Evolutionary conservation across 2,113 vertebrate species (phyloP), one percentile per base, ranked within the genome.

Genomic region (Nerophis lumbriciformis): DNA sequence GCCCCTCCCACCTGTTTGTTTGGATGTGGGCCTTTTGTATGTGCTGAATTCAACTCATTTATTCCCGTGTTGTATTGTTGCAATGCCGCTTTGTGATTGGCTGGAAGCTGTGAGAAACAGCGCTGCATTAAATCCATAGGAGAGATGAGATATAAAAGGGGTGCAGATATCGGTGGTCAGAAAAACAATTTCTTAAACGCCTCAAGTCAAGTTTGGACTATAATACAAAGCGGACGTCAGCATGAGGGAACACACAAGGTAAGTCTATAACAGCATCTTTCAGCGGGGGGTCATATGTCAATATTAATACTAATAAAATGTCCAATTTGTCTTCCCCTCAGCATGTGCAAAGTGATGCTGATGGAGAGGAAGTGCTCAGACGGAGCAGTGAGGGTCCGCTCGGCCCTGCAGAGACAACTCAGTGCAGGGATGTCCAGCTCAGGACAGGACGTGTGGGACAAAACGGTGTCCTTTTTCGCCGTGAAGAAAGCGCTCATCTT

Each of bases 241-340:
- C 74, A 90, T 91, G 90, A 87, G 77, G 73, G 84, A 91, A 28
- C 83, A 82, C 65, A 84, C 83, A 61, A 76, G 53, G 88, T 91
- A 88, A 82, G 80, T 37, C 5, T 14, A 16, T 5, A 37, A 6
- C 5, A 6, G 7, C 13, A 45, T 28, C 3, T 2, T 28, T 52
- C 5, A 3, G 10, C 6, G 10, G 1, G 10, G 2, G 8, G 42
- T 45, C 3, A 12, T 45, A 12, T 28, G 28, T 1, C 8, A 42
- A 42, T 42, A 42, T 3, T 45, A 45, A 45, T 12, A 6, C 42
- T 5, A 12, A 45, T 45, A 7, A 57, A 16, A 11, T 36, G 1
- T 39, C 8, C 5, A 36, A 60, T n/a, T 1, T 61, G 59, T 50
- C 42, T 13, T 54, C 36, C 14, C 50, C 66, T 59, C 75, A 75